Conservation (phyloP, 2,888 invertebrate genomes). For the Aradus depressus region DNA sequence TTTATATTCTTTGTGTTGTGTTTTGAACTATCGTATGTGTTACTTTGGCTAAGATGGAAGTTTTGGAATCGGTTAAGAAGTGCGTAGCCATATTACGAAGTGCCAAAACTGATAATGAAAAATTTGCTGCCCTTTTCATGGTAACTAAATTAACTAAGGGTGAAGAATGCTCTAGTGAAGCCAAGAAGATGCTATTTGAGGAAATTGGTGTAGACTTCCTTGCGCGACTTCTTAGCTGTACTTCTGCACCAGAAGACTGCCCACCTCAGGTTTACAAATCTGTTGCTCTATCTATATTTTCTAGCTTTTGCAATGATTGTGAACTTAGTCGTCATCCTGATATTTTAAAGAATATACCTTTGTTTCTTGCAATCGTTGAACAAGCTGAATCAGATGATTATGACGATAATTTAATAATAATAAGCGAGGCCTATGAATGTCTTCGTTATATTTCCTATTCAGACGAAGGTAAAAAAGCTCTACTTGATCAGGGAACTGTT, state of each 20-base stretch:
- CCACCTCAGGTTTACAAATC: conserved; percentile 84
- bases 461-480: conserved; percentile 65
- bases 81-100: conserved; percentile 68
- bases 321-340: conserved; percentile 71
- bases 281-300: conserved; percentile 75
- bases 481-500: conserved; percentile 66
- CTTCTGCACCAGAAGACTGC: conserved; percentile 72
- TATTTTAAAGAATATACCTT: conserved; percentile 70
- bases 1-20: background rate
- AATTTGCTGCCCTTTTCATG: conserved; percentile 83
- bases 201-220: conserved; percentile 82
- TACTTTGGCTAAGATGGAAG: conserved; percentile 30
- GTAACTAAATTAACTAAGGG: conserved; percentile 80
- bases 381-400: conserved; percentile 66
- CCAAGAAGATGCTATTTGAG: conserved; percentile 73
- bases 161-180: conserved; percentile 59
- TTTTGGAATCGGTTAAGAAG: conserved; percentile 74
- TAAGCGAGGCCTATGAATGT: conserved; percentile 76
- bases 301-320: conserved; percentile 72
- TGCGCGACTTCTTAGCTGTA: conserved; percentile 62
- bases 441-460: conserved; percentile 68
- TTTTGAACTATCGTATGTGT: no score
- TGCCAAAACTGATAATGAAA: conserved; percentile 76
- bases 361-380: conserved; percentile 71
- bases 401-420: conserved; percentile 74